Conservation (phyloP, 2,888 invertebrate genomes). For the Myopa testacea region DNA sequence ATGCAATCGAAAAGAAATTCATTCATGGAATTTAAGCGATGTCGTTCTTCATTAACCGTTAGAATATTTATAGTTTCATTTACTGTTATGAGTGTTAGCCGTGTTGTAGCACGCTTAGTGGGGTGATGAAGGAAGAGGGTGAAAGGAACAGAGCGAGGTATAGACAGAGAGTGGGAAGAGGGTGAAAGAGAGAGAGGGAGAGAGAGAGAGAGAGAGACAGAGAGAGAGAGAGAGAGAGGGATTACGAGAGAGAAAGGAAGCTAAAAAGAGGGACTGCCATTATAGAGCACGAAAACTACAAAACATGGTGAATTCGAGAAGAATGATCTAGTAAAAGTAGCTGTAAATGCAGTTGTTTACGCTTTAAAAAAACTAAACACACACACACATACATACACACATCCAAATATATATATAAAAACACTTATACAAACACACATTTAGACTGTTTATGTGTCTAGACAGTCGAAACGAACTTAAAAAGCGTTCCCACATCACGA, state of each 20-base stretch:
- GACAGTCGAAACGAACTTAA: conserved; percentile 54
- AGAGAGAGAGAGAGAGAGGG: neutral
- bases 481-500: conserved; percentile 27
- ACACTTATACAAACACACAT: neutral
- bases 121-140: neutral
- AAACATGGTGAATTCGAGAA: neutral
- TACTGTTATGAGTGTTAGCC: conserved; percentile 35
- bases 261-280: neutral
- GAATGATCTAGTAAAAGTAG: neutral
- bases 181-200: no score
- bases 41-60: conserved; percentile 50
- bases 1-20: neutral
- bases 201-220: neutral
- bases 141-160: no score
- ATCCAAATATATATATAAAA: conserved; percentile 7
- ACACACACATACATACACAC: conserved; percentile 2
- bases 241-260: neutral
- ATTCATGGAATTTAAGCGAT: conserved; percentile 43
- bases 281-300: neutral
- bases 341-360: neutral
- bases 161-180: neutral
- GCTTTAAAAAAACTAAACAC: neutral
- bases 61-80: conserved; percentile 54
- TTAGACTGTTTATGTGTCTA: conserved; percentile 43
- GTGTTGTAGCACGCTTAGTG: neutral